Base-by-base conservation (phyloP, 2,113 vertebrate species). In the Pangasianodon hypophthalmus region DNA sequence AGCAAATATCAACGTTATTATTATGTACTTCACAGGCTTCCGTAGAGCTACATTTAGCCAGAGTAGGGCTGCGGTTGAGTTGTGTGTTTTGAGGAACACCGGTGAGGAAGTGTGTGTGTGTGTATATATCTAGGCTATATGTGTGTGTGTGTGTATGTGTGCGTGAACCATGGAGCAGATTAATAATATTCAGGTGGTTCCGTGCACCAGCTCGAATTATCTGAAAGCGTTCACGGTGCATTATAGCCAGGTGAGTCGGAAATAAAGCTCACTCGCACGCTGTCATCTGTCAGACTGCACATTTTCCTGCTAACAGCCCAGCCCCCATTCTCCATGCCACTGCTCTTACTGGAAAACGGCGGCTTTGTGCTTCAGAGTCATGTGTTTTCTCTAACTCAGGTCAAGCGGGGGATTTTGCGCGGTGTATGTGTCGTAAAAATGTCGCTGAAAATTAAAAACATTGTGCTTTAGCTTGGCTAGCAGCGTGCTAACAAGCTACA, bases 201-300 rank as follows among this genome's bases (percentile, higher is more conserved):
- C 96, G 86, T 98, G 97, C 95, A 92, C 94, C 92, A 94, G 95
- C 90, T 97, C 97, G 85, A 93, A 94, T 50, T 97, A 97, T 79
- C 91, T 98, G 92, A 96, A 96, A 89, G 97, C 97, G n/a, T 95
- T 97, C 92, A 94, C 96, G 92, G 96, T 97, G 87, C 95, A 95
- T 88, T 98, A 97, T 87, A 97, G 94, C 91, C 97, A 97, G 97
- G 97, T 97, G 95, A 96, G 97, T 94, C 24, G 44, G 89, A 11
- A 26, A 85, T 46, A 48, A 64, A 56, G 58, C 81, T 86, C 75
- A 84, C 83, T 69, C 69, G 86, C 84, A 58, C 79, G 32, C 88
- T 91, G 84, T 60, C 88, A 52, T 90, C 91, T 89, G 89, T 69
- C 60, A 90, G 69, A 71, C 89, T 86, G 67, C 87, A 80, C 71